Evolutionary conservation across 2,888 invertebrate genomes (phyloP).

Genomic region (Sipha maydis): DNA sequence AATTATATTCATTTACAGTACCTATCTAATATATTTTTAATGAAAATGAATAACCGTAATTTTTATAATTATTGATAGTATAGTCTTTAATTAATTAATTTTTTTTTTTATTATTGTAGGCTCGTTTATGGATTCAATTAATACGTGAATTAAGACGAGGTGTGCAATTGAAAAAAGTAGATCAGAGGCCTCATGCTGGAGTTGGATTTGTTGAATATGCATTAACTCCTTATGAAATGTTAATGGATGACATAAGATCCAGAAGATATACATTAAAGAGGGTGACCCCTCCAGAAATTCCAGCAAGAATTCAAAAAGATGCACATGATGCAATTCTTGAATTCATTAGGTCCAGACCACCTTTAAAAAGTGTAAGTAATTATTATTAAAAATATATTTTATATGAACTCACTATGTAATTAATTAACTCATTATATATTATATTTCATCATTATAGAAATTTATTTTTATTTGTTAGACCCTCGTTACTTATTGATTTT

Average conservation of each 20-base stretch:
- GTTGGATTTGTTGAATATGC: conserved; percentile 80
- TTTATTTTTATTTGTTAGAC: background rate
- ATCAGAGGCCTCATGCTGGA: conserved; percentile 72
- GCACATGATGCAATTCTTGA: conserved; percentile 95
- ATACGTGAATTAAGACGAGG: conserved; percentile 91
- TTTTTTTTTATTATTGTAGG: conserved; percentile 71
- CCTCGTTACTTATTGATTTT: background rate
- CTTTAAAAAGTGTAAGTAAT: conserved; percentile 82
- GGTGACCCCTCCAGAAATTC: conserved; percentile 84
- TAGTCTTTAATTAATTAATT: background rate
- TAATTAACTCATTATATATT: background rate
- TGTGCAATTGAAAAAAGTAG: conserved; percentile 90
- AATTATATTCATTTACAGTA: too few species aligned
- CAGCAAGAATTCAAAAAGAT: conserved; percentile 85
- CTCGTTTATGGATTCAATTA: conserved; percentile 95
- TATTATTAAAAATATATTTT: background rate
- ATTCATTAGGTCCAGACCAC: conserved; percentile 94
- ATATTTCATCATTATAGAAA: background rate
- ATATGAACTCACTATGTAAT: background rate
- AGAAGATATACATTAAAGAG: conserved; percentile 89
- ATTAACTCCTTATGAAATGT: conserved; percentile 94
- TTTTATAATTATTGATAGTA: background rate
- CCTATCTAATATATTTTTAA: too few species aligned
- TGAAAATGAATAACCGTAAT: too few species aligned
- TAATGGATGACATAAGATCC: conserved; percentile 94